Evolutionary conservation across 2,113 vertebrate species (phyloP), one percentile per base, ranked within the genome.

Genomic region (Sebastes schlegelii): DNA sequence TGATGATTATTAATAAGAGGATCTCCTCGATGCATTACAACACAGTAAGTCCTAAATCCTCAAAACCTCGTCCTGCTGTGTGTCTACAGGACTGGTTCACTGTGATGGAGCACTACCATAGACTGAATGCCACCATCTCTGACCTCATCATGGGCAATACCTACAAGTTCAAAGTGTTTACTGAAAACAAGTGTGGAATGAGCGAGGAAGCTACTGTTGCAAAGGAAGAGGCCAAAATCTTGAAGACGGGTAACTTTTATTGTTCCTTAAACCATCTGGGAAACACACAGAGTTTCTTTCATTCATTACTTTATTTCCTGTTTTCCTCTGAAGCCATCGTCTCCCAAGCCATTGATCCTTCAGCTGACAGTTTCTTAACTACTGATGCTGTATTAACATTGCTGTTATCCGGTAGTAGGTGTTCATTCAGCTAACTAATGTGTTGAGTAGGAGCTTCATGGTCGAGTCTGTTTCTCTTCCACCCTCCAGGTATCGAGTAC

Each of bases 61-160:
- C 11, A 68, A 21, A 26, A 19, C 42, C 0, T 52, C 5, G 0
- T 10, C 55, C 49, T 7, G 42, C 1, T 78, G 42, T 69, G 34
- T 69, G 10, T 77, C n/a, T 62, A 4, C 88, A 99, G 98, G 97
- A 98, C 85, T 99, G 98, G 98, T 99, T 97, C 95, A 99, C 96
- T 0, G 98, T 96, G 10, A 72, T 97, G 94, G 98, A 99, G 64
- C 96, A 96, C 85, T 98, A 96, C 90, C 95, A 95, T 74, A 96
- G 97, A 48, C 94, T 97, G 83, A 97, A 96, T 80, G 98, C 97
- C 94, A 98, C 97, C 19, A 16, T 99, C 92, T 99, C 98, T 0
- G 97, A 99, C 95, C 97, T 99, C 91, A 97, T 99, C 90, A 96
- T 99, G 58, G 98, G 98, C 81, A 99, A 99, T 84, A 94, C 94